Evolutionary conservation across 1,140 invertebrate species (phyloP).

Genomic region (Asbolus verrucosus): DNA sequence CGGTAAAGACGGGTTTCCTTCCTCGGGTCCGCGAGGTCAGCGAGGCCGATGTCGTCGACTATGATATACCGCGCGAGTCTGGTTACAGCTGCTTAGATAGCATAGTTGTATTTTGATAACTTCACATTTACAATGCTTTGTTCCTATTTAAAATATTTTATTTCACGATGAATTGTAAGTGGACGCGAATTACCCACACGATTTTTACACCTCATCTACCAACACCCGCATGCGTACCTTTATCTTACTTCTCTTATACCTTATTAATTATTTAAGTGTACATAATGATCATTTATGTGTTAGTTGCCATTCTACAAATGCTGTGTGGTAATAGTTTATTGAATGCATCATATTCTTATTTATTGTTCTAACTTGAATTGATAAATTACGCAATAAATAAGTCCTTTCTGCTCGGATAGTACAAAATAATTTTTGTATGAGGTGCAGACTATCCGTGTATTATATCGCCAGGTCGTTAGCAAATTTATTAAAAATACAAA

Average conservation of each 20-base stretch:
- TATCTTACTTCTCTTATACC: too few species aligned
- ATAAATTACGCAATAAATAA: conserved; percentile 23
- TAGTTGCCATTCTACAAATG: background rate
- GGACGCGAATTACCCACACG: background rate
- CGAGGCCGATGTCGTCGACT: conserved; percentile 48
- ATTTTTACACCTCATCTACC: background rate
- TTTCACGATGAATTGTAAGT: background rate
- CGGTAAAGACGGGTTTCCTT: conserved; percentile 55
- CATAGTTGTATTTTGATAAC: conserved; percentile 10
- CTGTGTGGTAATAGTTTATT: background rate
- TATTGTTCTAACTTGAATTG: conserved; percentile 21
- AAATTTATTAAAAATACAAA: too few species aligned
- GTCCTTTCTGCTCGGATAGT: background rate
- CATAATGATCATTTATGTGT: background rate
- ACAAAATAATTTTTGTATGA: too few species aligned
- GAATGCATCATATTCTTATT: conserved; percentile 21
- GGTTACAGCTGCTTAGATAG: conserved; percentile 27
- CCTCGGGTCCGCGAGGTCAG: conserved; percentile 50
- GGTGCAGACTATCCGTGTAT: too few species aligned
- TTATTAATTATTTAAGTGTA: too few species aligned
- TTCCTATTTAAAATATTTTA: background rate
- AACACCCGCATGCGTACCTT: too few species aligned
- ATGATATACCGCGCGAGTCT: conserved; percentile 38
- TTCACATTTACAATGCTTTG: conserved; percentile 2
- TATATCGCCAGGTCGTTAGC: too few species aligned